Evolutionary conservation across 2,888 invertebrate species (phyloP), one percentile per base, ranked within the genome.

Genomic region (Tachina lurida): DNA sequence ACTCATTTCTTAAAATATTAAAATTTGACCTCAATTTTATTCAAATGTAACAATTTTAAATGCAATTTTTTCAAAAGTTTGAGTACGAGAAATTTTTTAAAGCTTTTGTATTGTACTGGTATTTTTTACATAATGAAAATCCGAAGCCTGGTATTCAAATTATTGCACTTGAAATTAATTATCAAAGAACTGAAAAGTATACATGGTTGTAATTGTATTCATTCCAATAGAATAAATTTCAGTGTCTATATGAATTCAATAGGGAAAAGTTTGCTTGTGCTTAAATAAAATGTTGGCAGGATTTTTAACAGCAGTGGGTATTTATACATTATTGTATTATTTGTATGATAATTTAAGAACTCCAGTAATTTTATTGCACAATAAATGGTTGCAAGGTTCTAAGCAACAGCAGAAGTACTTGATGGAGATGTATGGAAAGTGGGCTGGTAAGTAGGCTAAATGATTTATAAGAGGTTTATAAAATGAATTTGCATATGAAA

Each of bases 401-500:
- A 95, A 41, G 94, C 93, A 87, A 94, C 95, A 87, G 93, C 94
- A 31, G 88, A 93, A 84, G 94, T 95, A 90, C 47, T 91, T 96
- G 65, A 92, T 93, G 47, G 94, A 95, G 90, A 95, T 94, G 89
- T 97, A 94, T 91, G 97, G 97, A 87, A 93, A 95, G 56, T 97
- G 97, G 97, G 97, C 97, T 88, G 96, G 97, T 97, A 93, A 94
- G 94, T 93, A 19, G 45, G 12, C 17, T 7, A 13, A 5, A 31
- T 4, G n/a, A 1, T 15, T 22, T 22, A 22, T 22, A 22, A 22
- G 22, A 22, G 22, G 22, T 22, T 22, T 22, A 22, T 22, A 22
- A 22, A 22, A 22, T 22, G 22, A 3, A 22, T 22, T 22, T 22
- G 22, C 22, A 22, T 22, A 22, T 22, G 22, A 22, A n/a, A n/a